Percentiles rank a stretch among this genome's conserved stretches.
Evolutionary conservation across 2,888 invertebrate species (phyloP).

Genomic region (Cheilosia variabilis): DNA sequence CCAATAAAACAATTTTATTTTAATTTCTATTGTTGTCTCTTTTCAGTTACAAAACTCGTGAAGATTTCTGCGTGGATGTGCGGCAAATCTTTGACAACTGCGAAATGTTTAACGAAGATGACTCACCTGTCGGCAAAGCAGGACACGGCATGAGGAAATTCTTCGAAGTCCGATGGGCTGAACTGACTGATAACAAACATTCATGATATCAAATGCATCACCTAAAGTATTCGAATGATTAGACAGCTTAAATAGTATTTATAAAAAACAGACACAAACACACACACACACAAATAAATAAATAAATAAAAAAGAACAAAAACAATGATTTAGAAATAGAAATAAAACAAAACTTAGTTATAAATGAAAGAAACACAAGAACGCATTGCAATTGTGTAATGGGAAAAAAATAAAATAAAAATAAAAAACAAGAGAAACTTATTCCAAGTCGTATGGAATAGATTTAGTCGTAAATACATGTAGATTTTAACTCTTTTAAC

Average conservation of each 20-base stretch:
- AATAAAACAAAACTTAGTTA: conserved; percentile 64
- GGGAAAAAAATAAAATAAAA: conserved; percentile 69
- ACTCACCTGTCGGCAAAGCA: conserved; percentile 98
- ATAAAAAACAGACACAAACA: conserved; percentile 43
- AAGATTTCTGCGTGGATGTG: conserved; percentile 96
- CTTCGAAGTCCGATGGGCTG: conserved; percentile 95
- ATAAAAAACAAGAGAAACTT: conserved; percentile 59
- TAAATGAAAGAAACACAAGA: conserved; percentile 46
- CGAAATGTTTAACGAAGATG: conserved; percentile 99
- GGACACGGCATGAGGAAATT: conserved; percentile 96
- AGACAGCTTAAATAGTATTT: conserved; percentile 76
- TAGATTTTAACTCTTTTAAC: conserved; percentile 27
- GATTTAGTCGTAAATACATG: conserved; percentile 66
- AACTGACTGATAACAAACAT: conserved; percentile 85
- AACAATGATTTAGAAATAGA: conserved; percentile 59
- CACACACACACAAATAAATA: conserved; percentile 47
- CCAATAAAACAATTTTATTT: not conserved
- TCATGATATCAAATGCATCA: conserved; percentile 83
- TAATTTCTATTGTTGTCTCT: not conserved
- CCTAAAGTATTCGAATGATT: conserved; percentile 77
- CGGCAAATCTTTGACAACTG: conserved; percentile 98
- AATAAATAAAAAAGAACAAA: conserved; percentile 28
- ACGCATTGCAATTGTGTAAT: conserved; percentile 65
- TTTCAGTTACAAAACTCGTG: conserved; percentile 94
- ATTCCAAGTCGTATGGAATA: conserved; percentile 72